phyloP scores from a whole-genome alignment of 2,888 invertebrate genomes.

The Torymus tubicola region DNA sequence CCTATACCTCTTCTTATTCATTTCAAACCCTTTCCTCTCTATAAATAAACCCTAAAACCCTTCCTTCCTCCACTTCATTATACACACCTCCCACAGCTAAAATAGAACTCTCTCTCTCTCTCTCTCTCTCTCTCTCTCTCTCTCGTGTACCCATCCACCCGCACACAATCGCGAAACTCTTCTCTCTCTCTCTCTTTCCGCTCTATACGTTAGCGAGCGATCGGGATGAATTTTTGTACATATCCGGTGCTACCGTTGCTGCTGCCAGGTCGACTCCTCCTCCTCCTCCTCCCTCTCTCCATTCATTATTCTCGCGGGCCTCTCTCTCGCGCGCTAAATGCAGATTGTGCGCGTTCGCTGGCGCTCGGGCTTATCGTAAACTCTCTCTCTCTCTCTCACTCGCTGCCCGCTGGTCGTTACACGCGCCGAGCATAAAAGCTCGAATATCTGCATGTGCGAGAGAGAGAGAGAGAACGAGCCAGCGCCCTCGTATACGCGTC shows the following conservation, averaged over 20 bases:
- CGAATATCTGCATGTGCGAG: slow-evolving; percentile 47
- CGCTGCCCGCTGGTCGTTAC: slow-evolving; percentile 46
- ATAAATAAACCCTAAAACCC: slow-evolving; percentile 2
- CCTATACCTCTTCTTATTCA: no score
- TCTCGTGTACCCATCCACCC: no score
- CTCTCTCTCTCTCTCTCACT: neutral
- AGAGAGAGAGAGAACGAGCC: neutral
- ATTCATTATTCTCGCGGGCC: slow-evolving; percentile 26
- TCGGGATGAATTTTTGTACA: slow-evolving; percentile 26
- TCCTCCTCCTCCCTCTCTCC: slow-evolving; percentile 20
- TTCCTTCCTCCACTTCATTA: slow-evolving; percentile 33
- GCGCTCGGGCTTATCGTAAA: slow-evolving; percentile 53
- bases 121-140: no score
- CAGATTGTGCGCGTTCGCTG: slow-evolving; percentile 36
- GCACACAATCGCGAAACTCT: no score
- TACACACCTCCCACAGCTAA: neutral
- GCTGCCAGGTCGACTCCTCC: neutral
- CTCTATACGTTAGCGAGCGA: neutral
- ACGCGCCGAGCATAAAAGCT: slow-evolving; percentile 53
- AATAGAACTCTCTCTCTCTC: neutral
- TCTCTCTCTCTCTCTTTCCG: no score
- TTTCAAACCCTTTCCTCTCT: neutral
- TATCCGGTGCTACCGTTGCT: neutral
- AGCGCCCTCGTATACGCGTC: neutral
- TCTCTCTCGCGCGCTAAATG: slow-evolving; percentile 46